Evolutionary conservation across 2,888 invertebrate species (phyloP).

Genomic region (Trissolcus japonicus): DNA sequence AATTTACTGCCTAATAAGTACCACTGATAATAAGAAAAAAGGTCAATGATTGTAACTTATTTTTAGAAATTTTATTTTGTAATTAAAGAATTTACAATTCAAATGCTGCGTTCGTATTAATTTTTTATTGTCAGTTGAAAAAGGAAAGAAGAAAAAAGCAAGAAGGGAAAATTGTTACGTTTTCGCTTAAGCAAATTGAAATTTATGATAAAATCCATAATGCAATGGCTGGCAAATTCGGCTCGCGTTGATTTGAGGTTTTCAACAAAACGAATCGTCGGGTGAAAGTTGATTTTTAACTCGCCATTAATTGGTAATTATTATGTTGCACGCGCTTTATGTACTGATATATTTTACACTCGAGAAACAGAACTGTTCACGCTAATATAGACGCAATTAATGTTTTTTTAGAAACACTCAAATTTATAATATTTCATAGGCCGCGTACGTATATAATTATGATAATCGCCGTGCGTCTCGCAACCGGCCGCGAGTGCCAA

Average conservation of each 20-base stretch:
- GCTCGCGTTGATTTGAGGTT: conserved; percentile 1
- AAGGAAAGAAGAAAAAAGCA: no score
- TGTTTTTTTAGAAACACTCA: conserved; percentile 6
- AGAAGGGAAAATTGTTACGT: no score
- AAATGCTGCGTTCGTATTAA: no score
- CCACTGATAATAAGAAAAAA: no score
- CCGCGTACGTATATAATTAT: conserved; percentile 23
- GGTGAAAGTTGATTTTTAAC: conserved; percentile 28
- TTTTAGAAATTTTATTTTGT: no score
- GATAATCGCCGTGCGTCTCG: conserved; percentile 29
- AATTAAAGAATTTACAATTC: no score
- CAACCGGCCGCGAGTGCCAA: conserved; percentile 4
- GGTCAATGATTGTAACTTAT: no score
- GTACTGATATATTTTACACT: conserved; percentile 35
- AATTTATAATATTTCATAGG: conserved; percentile 28
- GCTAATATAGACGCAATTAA: conserved; percentile 37
- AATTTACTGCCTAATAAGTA: conserved; percentile 3
- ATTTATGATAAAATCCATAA: no score
- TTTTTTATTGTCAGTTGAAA: no score
- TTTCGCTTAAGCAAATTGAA: no score
- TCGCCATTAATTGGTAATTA: conserved; percentile 41
- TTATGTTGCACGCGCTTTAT: conserved; percentile 40
- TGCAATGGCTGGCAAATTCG: no score
- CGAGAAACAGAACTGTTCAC: conserved; percentile 18
- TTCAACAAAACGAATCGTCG: conserved; percentile 13